Conservation (phyloP, 2,888 invertebrate species). For the Troides oblongomaculatus region DNA sequence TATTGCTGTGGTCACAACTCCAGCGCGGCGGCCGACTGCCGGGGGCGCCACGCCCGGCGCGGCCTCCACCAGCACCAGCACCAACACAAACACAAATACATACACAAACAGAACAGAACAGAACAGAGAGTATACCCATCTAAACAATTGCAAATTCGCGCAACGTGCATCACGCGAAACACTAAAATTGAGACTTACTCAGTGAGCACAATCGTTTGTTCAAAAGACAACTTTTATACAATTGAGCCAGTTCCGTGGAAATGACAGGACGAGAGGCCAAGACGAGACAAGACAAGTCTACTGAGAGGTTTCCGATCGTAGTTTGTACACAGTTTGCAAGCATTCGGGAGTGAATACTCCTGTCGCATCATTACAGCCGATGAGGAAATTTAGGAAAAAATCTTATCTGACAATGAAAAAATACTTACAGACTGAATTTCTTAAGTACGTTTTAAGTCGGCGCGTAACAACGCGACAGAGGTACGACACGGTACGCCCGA, state of each 20-base stretch:
- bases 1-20: conserved; percentile 72
- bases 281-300: conserved; percentile 13
- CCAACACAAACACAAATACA: conserved; percentile 3
- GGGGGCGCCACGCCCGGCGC: conserved; percentile 14
- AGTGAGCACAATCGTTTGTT: conserved; percentile 34
- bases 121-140: not conserved
- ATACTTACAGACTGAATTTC: conserved; percentile 37
- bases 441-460: conserved; percentile 60
- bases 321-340: conserved; percentile 69
- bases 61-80: conserved; percentile 15
- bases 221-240: conserved; percentile 33
- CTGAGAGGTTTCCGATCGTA: conserved; percentile 39
- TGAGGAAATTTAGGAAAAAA: conserved; percentile 33
- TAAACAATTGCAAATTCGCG: conserved; percentile 14
- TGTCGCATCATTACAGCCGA: conserved; percentile 40
- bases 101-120: conserved; percentile 13
- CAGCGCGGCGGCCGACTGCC: conserved; percentile 35
- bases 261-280: conserved; percentile 60
- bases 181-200: conserved; percentile 33
- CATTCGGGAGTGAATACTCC: conserved; percentile 47
- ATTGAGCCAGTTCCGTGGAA: conserved; percentile 46
- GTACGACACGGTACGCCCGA: conserved; percentile 42
- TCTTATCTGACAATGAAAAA: conserved; percentile 42
- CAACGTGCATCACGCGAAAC: conserved; percentile 13
- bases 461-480: conserved; percentile 43